phyloP scores from a whole-genome alignment of 1,140 invertebrate genomes.

The Drosophila auraria region DNA sequence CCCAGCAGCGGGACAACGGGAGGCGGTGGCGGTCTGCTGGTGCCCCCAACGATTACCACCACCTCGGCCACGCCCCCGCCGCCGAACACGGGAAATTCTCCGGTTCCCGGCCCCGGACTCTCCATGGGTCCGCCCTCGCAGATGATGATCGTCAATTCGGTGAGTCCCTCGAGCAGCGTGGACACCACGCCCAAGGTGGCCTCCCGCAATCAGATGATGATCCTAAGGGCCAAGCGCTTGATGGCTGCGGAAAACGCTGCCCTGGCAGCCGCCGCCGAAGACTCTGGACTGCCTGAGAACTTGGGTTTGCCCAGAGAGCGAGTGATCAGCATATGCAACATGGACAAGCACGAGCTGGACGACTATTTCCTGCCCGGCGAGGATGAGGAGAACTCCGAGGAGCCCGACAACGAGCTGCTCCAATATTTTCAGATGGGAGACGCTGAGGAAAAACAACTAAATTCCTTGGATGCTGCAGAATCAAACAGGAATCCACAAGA shows the following conservation, averaged over 20 bases:
- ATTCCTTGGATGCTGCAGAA: slow-evolving; percentile 84
- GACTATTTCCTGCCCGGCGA: slow-evolving; percentile 88
- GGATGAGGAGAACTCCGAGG: slow-evolving; percentile 90
- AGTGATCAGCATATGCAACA: slow-evolving; percentile 89
- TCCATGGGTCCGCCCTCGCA: slow-evolving; percentile 80
- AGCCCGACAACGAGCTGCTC: slow-evolving; percentile 91
- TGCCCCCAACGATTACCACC: slow-evolving; percentile 68
- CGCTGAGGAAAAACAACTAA: slow-evolving; percentile 84
- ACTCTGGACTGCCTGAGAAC: slow-evolving; percentile 73
- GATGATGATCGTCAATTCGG: slow-evolving; percentile 61
- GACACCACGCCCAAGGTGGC: slow-evolving; percentile 70
- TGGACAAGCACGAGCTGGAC: slow-evolving; percentile 91
- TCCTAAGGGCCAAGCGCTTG: slow-evolving; percentile 64
- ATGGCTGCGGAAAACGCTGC: slow-evolving; percentile 62
- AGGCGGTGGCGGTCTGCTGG: slow-evolving; percentile 42
- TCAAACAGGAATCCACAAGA: slow-evolving; percentile 78
- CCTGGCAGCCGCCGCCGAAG: slow-evolving; percentile 63
- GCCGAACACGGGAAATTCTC: slow-evolving; percentile 21
- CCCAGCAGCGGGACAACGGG: slow-evolving; percentile 58
- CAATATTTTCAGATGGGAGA: slow-evolving; percentile 90
- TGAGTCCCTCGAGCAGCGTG: slow-evolving; percentile 72
- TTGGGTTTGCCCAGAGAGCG: slow-evolving; percentile 86
- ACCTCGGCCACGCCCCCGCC: slow-evolving; percentile 73
- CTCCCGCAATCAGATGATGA: slow-evolving; percentile 69
- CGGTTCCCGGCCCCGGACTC: slow-evolving; percentile 24